Evolutionary conservation across 2,888 invertebrate genomes (phyloP).

Genomic region (Meliscaeva auricollis): DNA sequence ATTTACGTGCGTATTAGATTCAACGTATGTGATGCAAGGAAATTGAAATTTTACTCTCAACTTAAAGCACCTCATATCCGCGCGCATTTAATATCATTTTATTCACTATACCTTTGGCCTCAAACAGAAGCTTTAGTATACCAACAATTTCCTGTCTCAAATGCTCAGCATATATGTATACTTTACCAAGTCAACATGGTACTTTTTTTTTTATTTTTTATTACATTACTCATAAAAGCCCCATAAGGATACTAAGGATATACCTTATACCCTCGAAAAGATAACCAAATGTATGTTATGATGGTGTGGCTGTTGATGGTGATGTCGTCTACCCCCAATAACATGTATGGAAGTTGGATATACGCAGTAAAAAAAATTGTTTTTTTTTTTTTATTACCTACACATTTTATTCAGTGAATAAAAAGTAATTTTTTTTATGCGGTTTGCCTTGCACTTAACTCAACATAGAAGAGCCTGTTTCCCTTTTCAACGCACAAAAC

Average conservation of each 20-base stretch:
- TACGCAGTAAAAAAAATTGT: slow-evolving; percentile 19
- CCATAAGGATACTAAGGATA: too few relatives aligned
- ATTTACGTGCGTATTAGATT: slow-evolving; percentile 15
- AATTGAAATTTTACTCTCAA: slow-evolving; percentile 67
- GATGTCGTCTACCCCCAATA: slow-evolving; percentile 3
- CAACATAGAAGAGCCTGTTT: not conserved
- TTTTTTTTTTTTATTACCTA: slow-evolving; percentile 23
- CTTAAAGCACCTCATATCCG: slow-evolving; percentile 22
- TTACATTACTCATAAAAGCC: slow-evolving; percentile 62
- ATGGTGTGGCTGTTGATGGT: slow-evolving; percentile 14
- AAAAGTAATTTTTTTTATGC: slow-evolving; percentile 43
- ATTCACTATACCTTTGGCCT: slow-evolving; percentile 3
- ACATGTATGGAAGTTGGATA: not conserved
- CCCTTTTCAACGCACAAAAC: slow-evolving; percentile 1
- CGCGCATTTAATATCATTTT: not conserved
- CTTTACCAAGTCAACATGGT: slow-evolving; percentile 36
- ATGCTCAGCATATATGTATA: slow-evolving; percentile 13
- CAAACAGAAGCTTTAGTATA: slow-evolving; percentile 25
- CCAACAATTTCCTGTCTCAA: slow-evolving; percentile 39
- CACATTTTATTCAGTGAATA: slow-evolving; percentile 38
- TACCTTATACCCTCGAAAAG: slow-evolving; percentile 34
- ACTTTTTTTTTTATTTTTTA: slow-evolving; percentile 45
- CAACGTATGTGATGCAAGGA: slow-evolving; percentile 11
- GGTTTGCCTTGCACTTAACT: slow-evolving; percentile 60
- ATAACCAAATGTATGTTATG: slow-evolving; percentile 49